Evolutionary conservation across 2,888 invertebrate genomes (phyloP).

Genomic region (Eulithis testata): DNA sequence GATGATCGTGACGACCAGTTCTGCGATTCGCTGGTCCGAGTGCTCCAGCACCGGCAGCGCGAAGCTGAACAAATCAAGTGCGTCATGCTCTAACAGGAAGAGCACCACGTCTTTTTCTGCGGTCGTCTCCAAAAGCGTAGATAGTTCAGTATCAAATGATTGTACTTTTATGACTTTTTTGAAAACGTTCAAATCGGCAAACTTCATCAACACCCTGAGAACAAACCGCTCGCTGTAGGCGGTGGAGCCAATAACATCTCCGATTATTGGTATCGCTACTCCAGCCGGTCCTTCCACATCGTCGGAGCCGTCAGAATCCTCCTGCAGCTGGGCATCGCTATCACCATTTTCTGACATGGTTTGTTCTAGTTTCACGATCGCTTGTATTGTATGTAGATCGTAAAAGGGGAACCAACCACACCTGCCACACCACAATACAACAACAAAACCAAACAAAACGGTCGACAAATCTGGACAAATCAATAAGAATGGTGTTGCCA

Average conservation of each 20-base stretch:
- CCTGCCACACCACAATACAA: too few relatives aligned
- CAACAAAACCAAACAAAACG: too few relatives aligned
- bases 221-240: slow-evolving; percentile 91
- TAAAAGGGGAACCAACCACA: too few relatives aligned
- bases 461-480: too few relatives aligned
- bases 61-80: slow-evolving; percentile 86
- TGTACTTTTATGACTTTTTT: slow-evolving; percentile 84
- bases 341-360: slow-evolving; percentile 9
- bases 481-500: too few relatives aligned
- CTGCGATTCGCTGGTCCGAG: slow-evolving; percentile 87
- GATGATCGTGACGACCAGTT: slow-evolving; percentile 93
- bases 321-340: background rate
- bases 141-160: slow-evolving; percentile 89
- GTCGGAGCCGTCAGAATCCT: slow-evolving; percentile 18
- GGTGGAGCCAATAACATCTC: slow-evolving; percentile 92
- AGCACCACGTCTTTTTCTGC: slow-evolving; percentile 90
- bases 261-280: slow-evolving; percentile 75
- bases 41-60: slow-evolving; percentile 84
- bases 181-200: slow-evolving; percentile 78
- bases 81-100: slow-evolving; percentile 87
- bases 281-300: slow-evolving; percentile 20
- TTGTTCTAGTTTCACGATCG: background rate
- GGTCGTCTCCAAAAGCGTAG: slow-evolving; percentile 94
- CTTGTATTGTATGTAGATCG: too few relatives aligned
- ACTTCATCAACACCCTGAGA: slow-evolving; percentile 86